phyloP scores from a whole-genome alignment of 2,113 vertebrate species.

The Lagopus leucura region DNA sequence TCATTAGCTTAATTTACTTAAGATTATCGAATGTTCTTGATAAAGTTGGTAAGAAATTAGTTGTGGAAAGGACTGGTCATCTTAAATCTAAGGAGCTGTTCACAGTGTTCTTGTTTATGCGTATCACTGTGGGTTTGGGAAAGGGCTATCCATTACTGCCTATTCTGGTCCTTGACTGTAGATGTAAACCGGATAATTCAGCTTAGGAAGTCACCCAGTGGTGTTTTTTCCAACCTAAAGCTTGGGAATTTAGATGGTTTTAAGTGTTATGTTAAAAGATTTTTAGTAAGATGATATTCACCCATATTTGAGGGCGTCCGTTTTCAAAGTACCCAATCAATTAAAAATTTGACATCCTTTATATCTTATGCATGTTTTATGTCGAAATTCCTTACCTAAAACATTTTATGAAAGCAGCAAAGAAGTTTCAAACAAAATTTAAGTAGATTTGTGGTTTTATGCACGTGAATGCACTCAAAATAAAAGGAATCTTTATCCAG shows the following conservation, averaged over 20 bases:
- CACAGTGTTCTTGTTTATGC: accelerated
- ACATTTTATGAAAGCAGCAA: not conserved
- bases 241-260: not conserved
- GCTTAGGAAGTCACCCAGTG: not conserved
- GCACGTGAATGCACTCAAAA: not conserved
- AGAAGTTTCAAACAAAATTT: not conserved
- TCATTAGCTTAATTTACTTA: not conserved
- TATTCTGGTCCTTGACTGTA: not conserved
- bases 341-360: not conserved
- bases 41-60: not conserved
- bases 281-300: not conserved
- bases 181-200: not conserved
- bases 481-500: not conserved
- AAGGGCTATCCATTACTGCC: not conserved
- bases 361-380: not conserved
- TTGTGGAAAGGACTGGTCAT: not conserved
- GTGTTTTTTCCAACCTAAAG: not conserved
- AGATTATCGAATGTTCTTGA: not conserved
- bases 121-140: not conserved
- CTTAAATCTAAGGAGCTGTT: not conserved
- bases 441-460: not conserved
- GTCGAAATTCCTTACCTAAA: not conserved
- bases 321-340: not conserved
- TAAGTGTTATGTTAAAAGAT: not conserved
- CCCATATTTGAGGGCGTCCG: not conserved